These are phyloP conservation scores for Scartelaos histophorus DNA, from an alignment of 2,113 vertebrate genomes.

Conservation along the genomic window DNA sequence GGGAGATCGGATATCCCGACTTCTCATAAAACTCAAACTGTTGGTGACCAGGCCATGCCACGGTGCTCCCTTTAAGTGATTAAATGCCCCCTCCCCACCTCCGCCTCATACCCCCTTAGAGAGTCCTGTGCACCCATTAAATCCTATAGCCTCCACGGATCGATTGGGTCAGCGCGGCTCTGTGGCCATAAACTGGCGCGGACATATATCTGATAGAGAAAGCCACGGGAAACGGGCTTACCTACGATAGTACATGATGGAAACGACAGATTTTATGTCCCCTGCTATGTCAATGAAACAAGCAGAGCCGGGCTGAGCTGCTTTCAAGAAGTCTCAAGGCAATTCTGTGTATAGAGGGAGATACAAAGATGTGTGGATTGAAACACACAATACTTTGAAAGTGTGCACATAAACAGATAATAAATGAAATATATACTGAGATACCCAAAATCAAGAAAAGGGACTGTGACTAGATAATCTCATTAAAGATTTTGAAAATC, in stretches of 20 bases:
- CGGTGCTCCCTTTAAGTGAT: slow-evolving; percentile 63
- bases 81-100: slow-evolving; percentile 65
- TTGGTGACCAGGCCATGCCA: slow-evolving; percentile 60
- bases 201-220: slow-evolving; percentile 69
- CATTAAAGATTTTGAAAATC: too few species aligned
- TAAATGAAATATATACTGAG: neutral
- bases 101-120: slow-evolving; percentile 26
- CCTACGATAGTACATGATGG: slow-evolving; percentile 62
- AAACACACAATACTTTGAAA: neutral
- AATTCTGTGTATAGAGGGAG: slow-evolving; percentile 25
- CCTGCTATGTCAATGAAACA: slow-evolving; percentile 55
- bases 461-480: neutral
- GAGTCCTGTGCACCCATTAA: slow-evolving; percentile 69
- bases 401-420: neutral
- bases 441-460: neutral
- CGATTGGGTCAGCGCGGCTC: slow-evolving; percentile 62
- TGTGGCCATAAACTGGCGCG: slow-evolving; percentile 62
- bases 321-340: slow-evolving; percentile 36
- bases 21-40: slow-evolving; percentile 62
- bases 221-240: slow-evolving; percentile 69
- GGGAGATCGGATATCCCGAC: slow-evolving; percentile 34
- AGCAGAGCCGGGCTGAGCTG: slow-evolving; percentile 40
- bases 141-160: slow-evolving; percentile 65
- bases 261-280: slow-evolving; percentile 71
- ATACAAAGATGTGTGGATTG: neutral